A percentile compares a stretch with the other conserved stretches of the same genome.
Conservation (phyloP, 2,113 vertebrate genomes). For the Aramus guarauna region DNA sequence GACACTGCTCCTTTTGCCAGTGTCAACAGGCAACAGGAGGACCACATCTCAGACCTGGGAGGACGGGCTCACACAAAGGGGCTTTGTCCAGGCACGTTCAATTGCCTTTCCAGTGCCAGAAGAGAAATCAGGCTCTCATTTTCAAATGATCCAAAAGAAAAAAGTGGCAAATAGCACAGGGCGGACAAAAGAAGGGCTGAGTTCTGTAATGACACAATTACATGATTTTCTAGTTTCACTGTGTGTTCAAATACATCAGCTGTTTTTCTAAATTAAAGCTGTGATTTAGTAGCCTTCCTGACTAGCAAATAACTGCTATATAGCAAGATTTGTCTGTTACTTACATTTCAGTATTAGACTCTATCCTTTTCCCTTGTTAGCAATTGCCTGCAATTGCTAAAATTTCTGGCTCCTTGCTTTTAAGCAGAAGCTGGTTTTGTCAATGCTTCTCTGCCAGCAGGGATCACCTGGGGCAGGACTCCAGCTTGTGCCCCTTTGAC, state of each 20-base stretch:
- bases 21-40: neutral
- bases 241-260: neutral
- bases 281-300: neutral
- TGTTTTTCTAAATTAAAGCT: neutral
- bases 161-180: neutral
- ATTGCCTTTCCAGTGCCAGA: neutral
- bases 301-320: neutral
- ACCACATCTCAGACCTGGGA: neutral
- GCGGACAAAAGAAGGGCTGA: neutral
- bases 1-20: neutral
- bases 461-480: neutral
- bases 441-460: neutral
- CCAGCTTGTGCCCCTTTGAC: neutral
- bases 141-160: neutral
- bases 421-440: neutral
- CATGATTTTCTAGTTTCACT: neutral
- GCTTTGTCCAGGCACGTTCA: neutral
- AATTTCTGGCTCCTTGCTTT: neutral
- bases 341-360: neutral
- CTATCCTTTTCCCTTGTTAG: neutral
- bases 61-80: accelerated
- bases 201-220: neutral
- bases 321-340: neutral
- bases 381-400: neutral
- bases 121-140: neutral